Evolutionary conservation across 2,113 vertebrate species (phyloP).

Genomic region (Perca fluviatilis): DNA sequence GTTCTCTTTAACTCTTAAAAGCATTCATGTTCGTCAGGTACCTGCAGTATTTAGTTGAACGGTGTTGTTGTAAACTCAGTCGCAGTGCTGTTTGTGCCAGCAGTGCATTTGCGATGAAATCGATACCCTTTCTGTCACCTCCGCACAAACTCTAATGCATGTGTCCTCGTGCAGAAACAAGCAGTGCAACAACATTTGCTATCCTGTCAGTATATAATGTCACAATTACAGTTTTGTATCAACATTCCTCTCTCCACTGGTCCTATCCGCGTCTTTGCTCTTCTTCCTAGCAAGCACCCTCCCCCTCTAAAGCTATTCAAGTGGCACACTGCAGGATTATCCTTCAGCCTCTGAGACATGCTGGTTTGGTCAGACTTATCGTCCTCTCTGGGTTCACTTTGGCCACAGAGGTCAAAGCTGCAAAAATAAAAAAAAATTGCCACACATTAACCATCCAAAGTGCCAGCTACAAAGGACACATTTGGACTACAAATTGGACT

Average conservation of each 20-base stretch:
- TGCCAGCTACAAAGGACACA: background rate
- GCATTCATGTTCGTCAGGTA: background rate
- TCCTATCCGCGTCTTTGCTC: conserved; percentile 61
- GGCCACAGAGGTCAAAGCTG: conserved; percentile 54
- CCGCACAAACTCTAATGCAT: background rate
- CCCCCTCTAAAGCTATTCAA: conserved; percentile 82
- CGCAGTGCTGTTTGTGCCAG: background rate
- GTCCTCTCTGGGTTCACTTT: conserved; percentile 60
- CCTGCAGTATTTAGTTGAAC: background rate
- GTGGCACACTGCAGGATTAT: conserved; percentile 84
- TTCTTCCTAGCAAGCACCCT: conserved; percentile 52
- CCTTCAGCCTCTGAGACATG: conserved; percentile 78
- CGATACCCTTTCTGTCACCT: background rate
- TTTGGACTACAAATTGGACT: conserved; percentile 49
- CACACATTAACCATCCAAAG: conserved; percentile 14
- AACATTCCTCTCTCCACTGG: conserved; percentile 21
- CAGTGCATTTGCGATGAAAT: background rate
- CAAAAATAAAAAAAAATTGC: conserved; percentile 33
- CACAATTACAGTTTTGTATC: conserved; percentile 17
- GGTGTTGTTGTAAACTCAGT: background rate
- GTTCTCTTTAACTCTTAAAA: conserved; percentile 26
- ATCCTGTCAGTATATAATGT: background rate
- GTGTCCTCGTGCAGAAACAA: background rate
- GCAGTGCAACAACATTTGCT: background rate
- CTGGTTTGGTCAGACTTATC: conserved; percentile 69